Percentiles rank a stretch among this genome's conserved stretches.
Conservation (phyloP, 2,888 invertebrate genomes). For the Athalia circularis region DNA sequence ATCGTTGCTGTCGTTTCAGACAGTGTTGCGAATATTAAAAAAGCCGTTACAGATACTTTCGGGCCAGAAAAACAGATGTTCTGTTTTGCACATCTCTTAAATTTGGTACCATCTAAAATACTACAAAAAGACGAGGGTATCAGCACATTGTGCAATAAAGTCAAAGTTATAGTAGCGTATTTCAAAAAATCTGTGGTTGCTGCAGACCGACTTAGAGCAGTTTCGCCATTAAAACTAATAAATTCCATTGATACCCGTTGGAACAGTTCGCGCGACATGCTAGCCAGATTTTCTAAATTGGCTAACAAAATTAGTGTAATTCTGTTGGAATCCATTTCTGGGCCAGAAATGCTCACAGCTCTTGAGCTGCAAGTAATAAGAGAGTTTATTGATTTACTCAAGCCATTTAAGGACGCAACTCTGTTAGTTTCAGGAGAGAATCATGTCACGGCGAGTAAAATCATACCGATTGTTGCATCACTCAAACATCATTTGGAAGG, state of each 20-base stretch:
- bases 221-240: slow-evolving; percentile 41
- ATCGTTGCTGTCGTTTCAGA: slow-evolving; percentile 50
- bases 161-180: slow-evolving; percentile 51
- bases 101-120: slow-evolving; percentile 47
- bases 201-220: slow-evolving; percentile 44
- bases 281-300: slow-evolving; percentile 44
- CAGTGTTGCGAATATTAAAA: slow-evolving; percentile 50
- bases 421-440: slow-evolving; percentile 42
- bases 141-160: slow-evolving; percentile 41
- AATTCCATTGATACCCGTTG: slow-evolving; percentile 48
- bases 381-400: slow-evolving; percentile 41
- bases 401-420: slow-evolving; percentile 40
- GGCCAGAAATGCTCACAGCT: slow-evolving; percentile 44
- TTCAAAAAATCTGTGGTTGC: slow-evolving; percentile 47
- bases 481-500: slow-evolving; percentile 21
- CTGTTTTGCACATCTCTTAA: slow-evolving; percentile 52
- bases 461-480: slow-evolving; percentile 45
- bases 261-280: slow-evolving; percentile 50
- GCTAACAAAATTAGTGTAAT: slow-evolving; percentile 40
- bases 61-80: slow-evolving; percentile 46
- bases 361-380: slow-evolving; percentile 30
- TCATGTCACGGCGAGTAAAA: slow-evolving; percentile 43
- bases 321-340: slow-evolving; percentile 47
- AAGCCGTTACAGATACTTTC: slow-evolving; percentile 47
- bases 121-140: slow-evolving; percentile 39